phyloP scores from a whole-genome alignment of 2,113 vertebrate species.

The Dipodomys ordii region DNA sequence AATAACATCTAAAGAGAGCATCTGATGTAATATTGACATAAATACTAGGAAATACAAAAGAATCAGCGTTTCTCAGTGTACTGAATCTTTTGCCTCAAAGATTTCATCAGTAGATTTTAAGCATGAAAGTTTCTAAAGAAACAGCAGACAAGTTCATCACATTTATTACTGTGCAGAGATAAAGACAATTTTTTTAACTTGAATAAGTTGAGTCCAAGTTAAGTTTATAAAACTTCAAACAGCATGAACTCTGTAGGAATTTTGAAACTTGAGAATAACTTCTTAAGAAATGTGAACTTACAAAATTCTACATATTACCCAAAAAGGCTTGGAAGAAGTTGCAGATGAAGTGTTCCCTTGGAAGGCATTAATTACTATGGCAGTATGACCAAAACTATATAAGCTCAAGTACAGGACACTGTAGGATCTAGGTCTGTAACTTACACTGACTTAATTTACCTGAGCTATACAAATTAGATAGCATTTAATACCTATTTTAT shows the following conservation, averaged over 20 bases:
- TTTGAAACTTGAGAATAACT: background rate
- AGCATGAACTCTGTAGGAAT: too few relatives aligned
- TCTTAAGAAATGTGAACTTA: background rate
- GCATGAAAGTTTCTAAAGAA: background rate
- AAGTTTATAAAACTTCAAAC: background rate
- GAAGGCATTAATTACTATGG: background rate
- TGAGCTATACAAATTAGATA: background rate
- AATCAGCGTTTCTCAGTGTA: background rate
- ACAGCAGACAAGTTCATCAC: background rate
- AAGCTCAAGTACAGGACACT: background rate
- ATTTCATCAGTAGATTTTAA: background rate
- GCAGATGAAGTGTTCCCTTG: background rate
- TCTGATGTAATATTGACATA: background rate
- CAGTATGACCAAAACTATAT: background rate
- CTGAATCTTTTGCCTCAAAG: constrained; percentile 11
- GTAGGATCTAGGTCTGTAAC: background rate
- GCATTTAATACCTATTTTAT: background rate
- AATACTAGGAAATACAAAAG: background rate
- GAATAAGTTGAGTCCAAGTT: background rate
- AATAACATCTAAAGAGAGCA: background rate
- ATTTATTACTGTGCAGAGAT: background rate
- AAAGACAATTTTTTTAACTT: constrained; percentile 1
- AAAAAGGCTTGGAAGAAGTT: background rate
- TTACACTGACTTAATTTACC: background rate
- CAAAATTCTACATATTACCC: background rate